These are phyloP conservation scores for Calameuta idolon DNA, from an alignment of 2,888 invertebrate species.

Conservation along the genomic window DNA sequence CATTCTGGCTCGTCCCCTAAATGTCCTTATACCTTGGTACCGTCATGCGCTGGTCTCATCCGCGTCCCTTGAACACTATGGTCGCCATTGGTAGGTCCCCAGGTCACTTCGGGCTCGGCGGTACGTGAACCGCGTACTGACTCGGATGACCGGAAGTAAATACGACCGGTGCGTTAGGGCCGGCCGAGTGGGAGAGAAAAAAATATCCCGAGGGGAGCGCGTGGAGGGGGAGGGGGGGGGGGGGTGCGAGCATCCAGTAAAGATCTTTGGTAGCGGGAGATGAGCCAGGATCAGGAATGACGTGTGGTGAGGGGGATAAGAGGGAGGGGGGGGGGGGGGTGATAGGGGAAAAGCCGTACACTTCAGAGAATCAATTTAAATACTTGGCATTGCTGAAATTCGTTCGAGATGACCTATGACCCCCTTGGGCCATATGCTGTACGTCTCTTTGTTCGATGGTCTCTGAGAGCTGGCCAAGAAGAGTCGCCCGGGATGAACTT, in stretches of 20 bases:
- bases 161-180: neutral
- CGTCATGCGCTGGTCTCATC: neutral
- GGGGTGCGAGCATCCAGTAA: constrained; percentile 32
- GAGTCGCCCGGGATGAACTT: neutral
- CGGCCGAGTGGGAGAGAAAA: neutral
- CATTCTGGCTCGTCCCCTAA: constrained; percentile 23
- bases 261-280: neutral
- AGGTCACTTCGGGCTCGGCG: neutral
- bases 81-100: neutral
- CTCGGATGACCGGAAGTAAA: neutral
- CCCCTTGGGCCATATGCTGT: constrained; percentile 28
- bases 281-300: neutral
- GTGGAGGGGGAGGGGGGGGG: neutral
- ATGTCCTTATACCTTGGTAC: constrained; percentile 21
- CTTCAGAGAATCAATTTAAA: constrained; percentile 57
- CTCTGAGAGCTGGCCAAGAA: neutral
- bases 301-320: neutral
- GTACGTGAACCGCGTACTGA: neutral
- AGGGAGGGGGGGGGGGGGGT: constrained; percentile 19
- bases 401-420: constrained; percentile 54
- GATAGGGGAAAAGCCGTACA: constrained; percentile 29
- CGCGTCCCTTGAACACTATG: neutral
- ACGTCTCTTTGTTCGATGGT: constrained; percentile 35
- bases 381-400: constrained; percentile 58
- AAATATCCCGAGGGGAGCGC: neutral